Conservation (phyloP, 2,113 vertebrate genomes). For the Sylvicapra grimmia region DNA sequence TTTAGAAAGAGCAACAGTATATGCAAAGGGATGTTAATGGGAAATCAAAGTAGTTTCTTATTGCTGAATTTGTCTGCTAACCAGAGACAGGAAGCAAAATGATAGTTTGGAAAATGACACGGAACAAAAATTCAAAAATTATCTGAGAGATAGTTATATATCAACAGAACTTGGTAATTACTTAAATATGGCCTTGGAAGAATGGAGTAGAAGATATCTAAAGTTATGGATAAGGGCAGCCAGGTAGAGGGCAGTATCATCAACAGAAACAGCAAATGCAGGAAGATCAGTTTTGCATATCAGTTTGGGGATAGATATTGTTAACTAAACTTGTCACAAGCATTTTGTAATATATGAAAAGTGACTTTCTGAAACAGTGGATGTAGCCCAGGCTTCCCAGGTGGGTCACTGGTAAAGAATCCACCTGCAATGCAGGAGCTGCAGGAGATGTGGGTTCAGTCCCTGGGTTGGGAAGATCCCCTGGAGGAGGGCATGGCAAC, state of each 20-base stretch:
- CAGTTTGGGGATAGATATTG: not conserved
- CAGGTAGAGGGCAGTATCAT: not conserved
- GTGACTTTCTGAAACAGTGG: not conserved
- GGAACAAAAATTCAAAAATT: not conserved
- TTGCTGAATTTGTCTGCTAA: not conserved
- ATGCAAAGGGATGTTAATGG: not conserved
- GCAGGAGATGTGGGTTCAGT: not conserved
- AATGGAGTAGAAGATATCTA: not conserved
- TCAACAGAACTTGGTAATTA: not conserved
- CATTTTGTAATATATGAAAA: not conserved
- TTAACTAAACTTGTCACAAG: not conserved
- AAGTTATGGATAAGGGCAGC: not conserved
- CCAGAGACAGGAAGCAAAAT: not conserved
- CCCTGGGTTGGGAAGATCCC: not conserved
- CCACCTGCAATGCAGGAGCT: not conserved
- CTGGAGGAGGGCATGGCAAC: not conserved
- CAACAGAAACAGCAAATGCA: not conserved
- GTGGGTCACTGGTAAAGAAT: not conserved
- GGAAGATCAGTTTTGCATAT: not conserved
- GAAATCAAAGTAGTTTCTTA: not conserved
- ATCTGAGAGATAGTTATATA: not conserved
- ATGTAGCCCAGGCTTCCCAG: not conserved
- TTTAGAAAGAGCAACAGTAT: not conserved
- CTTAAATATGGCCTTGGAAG: not conserved
- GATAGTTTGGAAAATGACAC: not conserved